Conservation (phyloP, 2,888 invertebrate genomes). For the Pharmacophagus antenor region DNA sequence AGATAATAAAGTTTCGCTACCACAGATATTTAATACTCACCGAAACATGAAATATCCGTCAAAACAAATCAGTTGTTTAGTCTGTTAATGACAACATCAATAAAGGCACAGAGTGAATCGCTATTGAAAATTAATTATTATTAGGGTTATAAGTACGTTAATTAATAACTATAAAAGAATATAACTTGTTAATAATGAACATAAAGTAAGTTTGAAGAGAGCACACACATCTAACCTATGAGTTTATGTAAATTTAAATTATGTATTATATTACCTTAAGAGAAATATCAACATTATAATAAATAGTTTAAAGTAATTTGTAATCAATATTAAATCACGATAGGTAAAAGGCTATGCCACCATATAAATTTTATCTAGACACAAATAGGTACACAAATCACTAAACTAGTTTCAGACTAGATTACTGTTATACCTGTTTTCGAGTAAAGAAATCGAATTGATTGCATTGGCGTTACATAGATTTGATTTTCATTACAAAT, state of each 20-base stretch:
- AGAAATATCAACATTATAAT: too few species aligned
- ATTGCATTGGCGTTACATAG: not conserved
- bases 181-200: too few species aligned
- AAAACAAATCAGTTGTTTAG: not conserved
- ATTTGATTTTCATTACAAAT: not conserved
- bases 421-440: slow-evolving; percentile 5
- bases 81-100: not conserved
- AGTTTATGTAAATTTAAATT: too few species aligned
- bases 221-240: too few species aligned
- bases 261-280: too few species aligned
- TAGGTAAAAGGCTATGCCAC: not conserved
- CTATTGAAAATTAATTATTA: not conserved
- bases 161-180: not conserved
- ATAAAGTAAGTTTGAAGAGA: too few species aligned
- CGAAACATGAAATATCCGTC: not conserved
- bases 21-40: not conserved
- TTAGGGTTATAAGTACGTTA: too few species aligned
- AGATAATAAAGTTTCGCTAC: not conserved
- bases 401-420: slow-evolving; percentile 19
- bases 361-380: not conserved
- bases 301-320: too few species aligned
- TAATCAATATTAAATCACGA: too few species aligned
- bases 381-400: not conserved
- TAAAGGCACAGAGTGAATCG: not conserved
- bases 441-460: slow-evolving; percentile 2